Percentiles rank a stretch among this genome's conserved stretches.
phyloP scores from a whole-genome alignment of 2,797 vertebrate genomes.

The Hippocampus kuda region DNA sequence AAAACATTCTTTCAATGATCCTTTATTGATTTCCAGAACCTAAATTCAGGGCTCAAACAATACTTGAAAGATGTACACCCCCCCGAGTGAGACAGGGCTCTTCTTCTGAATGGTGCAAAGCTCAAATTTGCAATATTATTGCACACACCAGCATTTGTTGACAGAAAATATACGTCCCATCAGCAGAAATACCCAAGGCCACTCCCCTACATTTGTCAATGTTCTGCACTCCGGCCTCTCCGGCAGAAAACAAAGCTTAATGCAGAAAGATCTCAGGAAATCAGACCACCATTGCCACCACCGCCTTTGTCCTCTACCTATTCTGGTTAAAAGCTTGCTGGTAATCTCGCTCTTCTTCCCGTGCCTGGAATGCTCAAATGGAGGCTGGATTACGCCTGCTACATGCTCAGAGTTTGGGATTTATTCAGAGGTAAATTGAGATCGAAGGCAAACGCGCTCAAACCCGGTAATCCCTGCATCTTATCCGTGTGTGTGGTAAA shows the following conservation, averaged over 20 bases:
- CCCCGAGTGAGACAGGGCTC: slow-evolving; percentile 44
- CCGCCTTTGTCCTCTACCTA: slow-evolving; percentile 39
- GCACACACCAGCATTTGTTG: slow-evolving; percentile 31
- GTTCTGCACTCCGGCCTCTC: background rate
- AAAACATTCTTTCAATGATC: background rate
- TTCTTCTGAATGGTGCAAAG: slow-evolving; percentile 50
- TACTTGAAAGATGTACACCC: background rate
- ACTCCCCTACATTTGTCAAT: slow-evolving; percentile 9
- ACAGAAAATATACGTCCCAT: slow-evolving; percentile 65
- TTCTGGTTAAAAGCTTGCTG: slow-evolving; percentile 51
- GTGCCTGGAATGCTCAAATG: slow-evolving; percentile 55
- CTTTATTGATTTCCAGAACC: slow-evolving; percentile 5
- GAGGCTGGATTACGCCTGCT: slow-evolving; percentile 65
- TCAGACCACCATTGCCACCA: slow-evolving; percentile 61
- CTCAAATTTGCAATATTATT: slow-evolving; percentile 14
- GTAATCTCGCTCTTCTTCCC: slow-evolving; percentile 59
- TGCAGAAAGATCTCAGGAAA: slow-evolving; percentile 61
- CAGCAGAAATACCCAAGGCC: slow-evolving; percentile 57
- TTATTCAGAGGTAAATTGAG: slow-evolving; percentile 58
- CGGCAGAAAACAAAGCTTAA: slow-evolving; percentile 40
- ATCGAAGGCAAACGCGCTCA: slow-evolving; percentile 40
- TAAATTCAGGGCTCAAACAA: background rate
- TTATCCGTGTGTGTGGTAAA: slow-evolving; percentile 24
- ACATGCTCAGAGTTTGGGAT: slow-evolving; percentile 53
- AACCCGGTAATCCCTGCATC: slow-evolving; percentile 41